These are phyloP conservation scores for Ibycter americanus DNA, from an alignment of 2,797 vertebrate species.

Conservation along the genomic window DNA sequence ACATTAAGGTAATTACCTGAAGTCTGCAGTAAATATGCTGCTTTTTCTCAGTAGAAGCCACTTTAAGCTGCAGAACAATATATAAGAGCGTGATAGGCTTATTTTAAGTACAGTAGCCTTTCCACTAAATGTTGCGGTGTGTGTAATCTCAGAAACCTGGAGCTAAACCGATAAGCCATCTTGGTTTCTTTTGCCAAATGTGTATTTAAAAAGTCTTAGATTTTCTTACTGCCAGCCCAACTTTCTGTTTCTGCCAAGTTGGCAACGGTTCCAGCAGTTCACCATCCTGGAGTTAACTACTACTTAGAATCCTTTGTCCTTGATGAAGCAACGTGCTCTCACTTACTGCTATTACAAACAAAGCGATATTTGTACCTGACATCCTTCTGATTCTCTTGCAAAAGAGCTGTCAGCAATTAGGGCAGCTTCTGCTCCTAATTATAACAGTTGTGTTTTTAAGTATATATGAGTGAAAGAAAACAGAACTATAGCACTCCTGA, in stretches of 20 bases:
- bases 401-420: not conserved
- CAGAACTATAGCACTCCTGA: not conserved
- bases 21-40: not conserved
- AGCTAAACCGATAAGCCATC: not conserved
- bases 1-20: slow-evolving; percentile 89
- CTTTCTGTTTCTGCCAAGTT: slow-evolving; percentile 25
- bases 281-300: not conserved
- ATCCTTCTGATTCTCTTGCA: not conserved
- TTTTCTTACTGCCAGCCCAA: not conserved
- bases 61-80: not conserved
- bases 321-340: not conserved
- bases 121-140: not conserved
- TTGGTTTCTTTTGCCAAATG: slow-evolving; percentile 9
- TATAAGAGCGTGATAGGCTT: not conserved
- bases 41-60: not conserved
- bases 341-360: not conserved
- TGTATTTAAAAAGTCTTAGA: not conserved
- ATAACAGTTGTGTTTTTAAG: not conserved
- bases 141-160: not conserved
- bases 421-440: not conserved
- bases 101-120: not conserved
- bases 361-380: not conserved
- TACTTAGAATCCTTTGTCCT: not conserved
- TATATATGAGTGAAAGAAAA: not conserved
- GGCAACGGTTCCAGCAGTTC: not conserved